Percentiles rank a stretch among this genome's conserved stretches.
phyloP scores from a whole-genome alignment of 1,140 invertebrate genomes.

The Achroia grisella region DNA sequence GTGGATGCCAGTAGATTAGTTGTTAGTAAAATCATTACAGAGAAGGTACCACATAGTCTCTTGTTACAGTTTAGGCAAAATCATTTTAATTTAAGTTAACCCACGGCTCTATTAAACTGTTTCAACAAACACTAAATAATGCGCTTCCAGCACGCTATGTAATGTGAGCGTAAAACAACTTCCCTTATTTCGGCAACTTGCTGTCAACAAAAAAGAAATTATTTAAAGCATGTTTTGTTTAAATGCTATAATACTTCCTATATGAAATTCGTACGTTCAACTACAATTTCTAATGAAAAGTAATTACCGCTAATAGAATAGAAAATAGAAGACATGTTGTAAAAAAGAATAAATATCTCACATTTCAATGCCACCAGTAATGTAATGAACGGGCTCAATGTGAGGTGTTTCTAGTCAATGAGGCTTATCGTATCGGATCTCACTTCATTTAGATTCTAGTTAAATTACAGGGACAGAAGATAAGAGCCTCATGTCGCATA shows the following conservation, averaged over 20 bases:
- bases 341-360: slow-evolving; percentile 36
- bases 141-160: slow-evolving; percentile 35
- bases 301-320: background rate
- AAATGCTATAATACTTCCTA: background rate
- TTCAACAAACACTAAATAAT: slow-evolving; percentile 45
- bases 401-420: slow-evolving; percentile 51
- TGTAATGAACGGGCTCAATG: slow-evolving; percentile 50
- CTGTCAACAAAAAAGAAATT: slow-evolving; percentile 12
- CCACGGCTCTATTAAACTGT: slow-evolving; percentile 34
- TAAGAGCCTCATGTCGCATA: slow-evolving; percentile 50
- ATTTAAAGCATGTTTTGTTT: slow-evolving; percentile 8
- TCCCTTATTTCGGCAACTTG: slow-evolving; percentile 25
- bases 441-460: slow-evolving; percentile 64
- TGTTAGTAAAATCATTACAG: background rate
- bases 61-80: slow-evolving; percentile 20
- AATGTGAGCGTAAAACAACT: slow-evolving; percentile 23
- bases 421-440: slow-evolving; percentile 66
- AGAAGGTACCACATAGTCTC: slow-evolving; percentile 4
- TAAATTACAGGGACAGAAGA: slow-evolving; percentile 60
- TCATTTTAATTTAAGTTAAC: slow-evolving; percentile 43
- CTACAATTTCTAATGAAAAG: background rate
- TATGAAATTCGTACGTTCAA: background rate
- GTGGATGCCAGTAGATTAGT: too few relatives aligned
- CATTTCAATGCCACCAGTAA: slow-evolving; percentile 44
- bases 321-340: background rate